phyloP scores from a whole-genome alignment of 2,888 invertebrate species.

The Monopis laevigella region DNA sequence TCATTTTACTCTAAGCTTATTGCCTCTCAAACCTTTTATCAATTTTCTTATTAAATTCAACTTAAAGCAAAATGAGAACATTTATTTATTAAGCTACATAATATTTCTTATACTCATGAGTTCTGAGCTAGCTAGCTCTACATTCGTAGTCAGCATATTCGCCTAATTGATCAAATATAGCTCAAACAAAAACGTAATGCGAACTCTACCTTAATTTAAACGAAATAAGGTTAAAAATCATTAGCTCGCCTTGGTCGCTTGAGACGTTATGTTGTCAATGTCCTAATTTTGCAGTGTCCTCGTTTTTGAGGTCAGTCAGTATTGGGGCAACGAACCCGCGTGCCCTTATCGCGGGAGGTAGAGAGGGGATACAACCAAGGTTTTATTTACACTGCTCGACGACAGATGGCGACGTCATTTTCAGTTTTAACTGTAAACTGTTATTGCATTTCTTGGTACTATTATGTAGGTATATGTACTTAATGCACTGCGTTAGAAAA shows the following conservation, averaged over 20 bases:
- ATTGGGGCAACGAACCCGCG: slow-evolving; percentile 66
- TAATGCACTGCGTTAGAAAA: no score
- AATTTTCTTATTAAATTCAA: no score
- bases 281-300: slow-evolving; percentile 73
- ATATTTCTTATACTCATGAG: no score
- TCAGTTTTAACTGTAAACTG: no score
- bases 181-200: slow-evolving; percentile 29
- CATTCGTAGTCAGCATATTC: slow-evolving; percentile 62
- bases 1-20: no score
- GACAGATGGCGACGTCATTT: slow-evolving; percentile 40
- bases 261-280: slow-evolving; percentile 64
- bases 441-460: no score
- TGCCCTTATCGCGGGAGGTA: slow-evolving; percentile 62
- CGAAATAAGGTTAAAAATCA: no score
- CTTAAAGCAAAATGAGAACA: no score
- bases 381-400: slow-evolving; percentile 36
- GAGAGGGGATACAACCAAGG: slow-evolving; percentile 26
- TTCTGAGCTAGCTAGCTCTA: slow-evolving; percentile 40
- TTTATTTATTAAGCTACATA: no score
- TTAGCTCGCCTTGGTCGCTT: slow-evolving; percentile 42
- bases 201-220: slow-evolving; percentile 33
- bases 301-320: slow-evolving; percentile 76
- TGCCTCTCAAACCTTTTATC: no score
- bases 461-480: no score
- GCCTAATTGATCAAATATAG: slow-evolving; percentile 67